phyloP scores from a whole-genome alignment of 2,113 vertebrate species.

The Nicator chloris region DNA sequence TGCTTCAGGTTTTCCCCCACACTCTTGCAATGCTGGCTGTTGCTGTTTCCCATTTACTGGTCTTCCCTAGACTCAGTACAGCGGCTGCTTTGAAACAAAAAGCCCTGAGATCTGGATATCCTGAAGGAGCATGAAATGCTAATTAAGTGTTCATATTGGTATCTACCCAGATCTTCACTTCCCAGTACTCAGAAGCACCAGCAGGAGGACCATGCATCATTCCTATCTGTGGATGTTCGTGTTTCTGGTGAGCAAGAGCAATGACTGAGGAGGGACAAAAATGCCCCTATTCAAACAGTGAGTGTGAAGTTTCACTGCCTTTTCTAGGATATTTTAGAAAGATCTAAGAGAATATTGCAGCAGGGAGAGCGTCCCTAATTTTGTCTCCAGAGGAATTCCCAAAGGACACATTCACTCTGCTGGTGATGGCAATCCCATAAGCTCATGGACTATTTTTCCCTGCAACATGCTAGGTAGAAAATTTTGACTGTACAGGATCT shows the following conservation, averaged over 20 bases:
- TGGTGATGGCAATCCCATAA: not conserved
- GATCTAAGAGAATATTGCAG: not conserved
- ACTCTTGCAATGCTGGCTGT: too few species aligned
- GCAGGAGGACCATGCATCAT: not conserved
- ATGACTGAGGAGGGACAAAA: not conserved
- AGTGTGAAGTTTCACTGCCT: not conserved
- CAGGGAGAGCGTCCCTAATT: accelerated
- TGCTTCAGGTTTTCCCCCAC: too few species aligned
- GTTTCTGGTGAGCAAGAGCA: not conserved
- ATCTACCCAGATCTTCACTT: not conserved
- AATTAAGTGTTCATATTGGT: too few species aligned
- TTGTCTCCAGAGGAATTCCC: not conserved
- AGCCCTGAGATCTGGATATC: too few species aligned
- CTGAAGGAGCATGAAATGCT: too few species aligned
- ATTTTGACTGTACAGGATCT: not conserved
- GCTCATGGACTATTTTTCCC: accelerated
- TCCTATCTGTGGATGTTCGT: accelerated
- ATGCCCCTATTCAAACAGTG: not conserved
- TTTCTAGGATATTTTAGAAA: not conserved
- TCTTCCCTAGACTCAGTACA: too few species aligned
- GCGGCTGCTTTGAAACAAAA: too few species aligned
- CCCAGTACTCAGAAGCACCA: not conserved
- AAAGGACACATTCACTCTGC: not conserved
- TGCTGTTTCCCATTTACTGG: too few species aligned
- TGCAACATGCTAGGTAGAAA: not conserved